Conservation (phyloP, 2,888 invertebrate species). For the Aelia acuminata region DNA sequence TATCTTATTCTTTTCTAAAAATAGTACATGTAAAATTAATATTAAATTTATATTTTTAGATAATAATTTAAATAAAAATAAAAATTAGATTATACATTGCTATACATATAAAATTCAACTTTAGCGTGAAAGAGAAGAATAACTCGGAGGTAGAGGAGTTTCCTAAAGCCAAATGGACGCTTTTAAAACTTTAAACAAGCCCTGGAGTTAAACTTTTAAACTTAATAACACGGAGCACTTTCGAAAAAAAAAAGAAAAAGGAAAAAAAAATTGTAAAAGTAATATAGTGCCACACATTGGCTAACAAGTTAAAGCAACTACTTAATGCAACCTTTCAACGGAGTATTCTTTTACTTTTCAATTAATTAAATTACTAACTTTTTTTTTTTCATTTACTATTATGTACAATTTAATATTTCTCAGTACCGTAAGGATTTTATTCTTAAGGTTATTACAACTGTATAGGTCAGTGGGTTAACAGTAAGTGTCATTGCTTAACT, state of each 20-base stretch:
- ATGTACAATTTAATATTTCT: not conserved
- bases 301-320: not conserved
- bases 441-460: not conserved
- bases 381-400: not conserved
- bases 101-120: not conserved
- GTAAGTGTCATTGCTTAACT: too few species aligned
- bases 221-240: not conserved
- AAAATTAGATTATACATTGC: too few species aligned
- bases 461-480: not conserved
- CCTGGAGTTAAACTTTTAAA: not conserved
- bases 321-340: not conserved
- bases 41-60: too few species aligned
- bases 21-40: too few species aligned
- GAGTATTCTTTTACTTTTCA: not conserved
- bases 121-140: not conserved
- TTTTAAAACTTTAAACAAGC: conserved; percentile 38
- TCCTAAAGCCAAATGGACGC: conserved; percentile 20
- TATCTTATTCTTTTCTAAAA: too few species aligned
- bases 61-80: too few species aligned
- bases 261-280: not conserved
- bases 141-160: not conserved
- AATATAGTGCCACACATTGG: not conserved
- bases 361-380: too few species aligned
- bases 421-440: not conserved
- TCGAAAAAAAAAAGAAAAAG: not conserved